Percentiles rank a stretch among this genome's conserved stretches.
Conservation (phyloP, 2,113 vertebrate species). For the Gnathonemus longibarbis region DNA sequence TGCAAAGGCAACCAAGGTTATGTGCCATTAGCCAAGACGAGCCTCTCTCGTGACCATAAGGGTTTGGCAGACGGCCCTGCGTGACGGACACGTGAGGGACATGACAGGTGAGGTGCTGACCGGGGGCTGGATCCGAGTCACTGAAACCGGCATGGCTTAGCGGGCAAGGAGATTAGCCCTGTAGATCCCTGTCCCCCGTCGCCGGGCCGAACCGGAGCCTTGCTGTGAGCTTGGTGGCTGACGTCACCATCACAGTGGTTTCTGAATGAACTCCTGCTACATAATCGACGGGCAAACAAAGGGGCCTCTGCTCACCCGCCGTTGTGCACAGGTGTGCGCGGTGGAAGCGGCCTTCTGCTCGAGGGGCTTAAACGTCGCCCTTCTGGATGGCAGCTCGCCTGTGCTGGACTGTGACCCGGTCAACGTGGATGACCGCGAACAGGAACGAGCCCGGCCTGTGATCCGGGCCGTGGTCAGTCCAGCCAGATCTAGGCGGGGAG, state of each 20-base stretch:
- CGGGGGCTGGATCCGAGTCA: background rate
- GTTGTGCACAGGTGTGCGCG: background rate
- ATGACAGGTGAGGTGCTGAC: background rate
- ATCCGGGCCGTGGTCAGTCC: background rate
- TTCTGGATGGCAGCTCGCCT: background rate
- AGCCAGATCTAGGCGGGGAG: background rate
- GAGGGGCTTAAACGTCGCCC: background rate
- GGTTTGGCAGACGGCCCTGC: background rate
- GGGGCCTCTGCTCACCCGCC: background rate
- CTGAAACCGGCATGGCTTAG: background rate
- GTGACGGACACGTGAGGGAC: background rate
- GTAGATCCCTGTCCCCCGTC: background rate
- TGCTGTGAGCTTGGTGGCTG: background rate
- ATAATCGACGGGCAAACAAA: background rate
- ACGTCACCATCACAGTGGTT: background rate
- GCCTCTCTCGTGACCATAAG: background rate
- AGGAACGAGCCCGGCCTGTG: background rate
- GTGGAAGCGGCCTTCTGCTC: background rate
- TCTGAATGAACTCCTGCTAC: background rate
- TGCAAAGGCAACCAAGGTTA: background rate
- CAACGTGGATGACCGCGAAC: background rate
- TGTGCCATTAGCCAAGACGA: background rate
- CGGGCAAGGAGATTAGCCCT: background rate
- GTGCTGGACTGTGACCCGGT: background rate
- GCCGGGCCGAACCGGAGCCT: background rate